Evolutionary conservation across 2,888 invertebrate genomes (phyloP), one percentile per base, ranked within the genome.

Genomic region (Lochmaea crataegi): DNA sequence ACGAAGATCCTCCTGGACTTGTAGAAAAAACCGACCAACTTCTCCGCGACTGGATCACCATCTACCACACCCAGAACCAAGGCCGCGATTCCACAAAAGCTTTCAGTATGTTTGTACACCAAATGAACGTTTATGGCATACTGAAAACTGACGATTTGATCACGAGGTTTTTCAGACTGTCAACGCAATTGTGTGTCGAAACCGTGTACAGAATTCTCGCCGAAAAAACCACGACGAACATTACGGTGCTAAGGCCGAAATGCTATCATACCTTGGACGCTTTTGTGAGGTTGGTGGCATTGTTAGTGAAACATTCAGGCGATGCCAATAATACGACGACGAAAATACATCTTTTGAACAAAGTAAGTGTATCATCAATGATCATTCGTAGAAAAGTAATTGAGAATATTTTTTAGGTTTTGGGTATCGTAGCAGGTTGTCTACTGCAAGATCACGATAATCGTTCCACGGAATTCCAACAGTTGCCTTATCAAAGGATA

Each of bases 131-230:
- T 82, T 95, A 96, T 81, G 97, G 99, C 5, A 97, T 99, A 74
- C 89, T 98, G 68, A 98, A 98, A 87, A 97, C 98, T 0, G 99
- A 99, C 84, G 99, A 99, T 84, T 90, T 98, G 83, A 98, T 99
- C 76, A 97, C 98, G 0, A 89, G 98, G 72, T 99, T 99, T 89
- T 98, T 99, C 90, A 92, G 99, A 58, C 92, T 98, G 75, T 97
- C 97, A 71, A 97, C 97, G 0, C 97, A 98, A 86, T 94, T 98
- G 90, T 98, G 98, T 86, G 95, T 98, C 2, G 97, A 98, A 85
- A 92, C 96, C 72, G 96, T 97, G 51, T 98, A 98, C 85, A 92
- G 97, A 73, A 92, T 92, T 68, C 87, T 96, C 11, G 90, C 90
- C 7, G 96, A 97, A 78, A 93, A 93, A 51, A 88, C 90, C 58